Evolutionary conservation across 2,113 vertebrate species (phyloP).

Genomic region (Eulemur macaco): DNA sequence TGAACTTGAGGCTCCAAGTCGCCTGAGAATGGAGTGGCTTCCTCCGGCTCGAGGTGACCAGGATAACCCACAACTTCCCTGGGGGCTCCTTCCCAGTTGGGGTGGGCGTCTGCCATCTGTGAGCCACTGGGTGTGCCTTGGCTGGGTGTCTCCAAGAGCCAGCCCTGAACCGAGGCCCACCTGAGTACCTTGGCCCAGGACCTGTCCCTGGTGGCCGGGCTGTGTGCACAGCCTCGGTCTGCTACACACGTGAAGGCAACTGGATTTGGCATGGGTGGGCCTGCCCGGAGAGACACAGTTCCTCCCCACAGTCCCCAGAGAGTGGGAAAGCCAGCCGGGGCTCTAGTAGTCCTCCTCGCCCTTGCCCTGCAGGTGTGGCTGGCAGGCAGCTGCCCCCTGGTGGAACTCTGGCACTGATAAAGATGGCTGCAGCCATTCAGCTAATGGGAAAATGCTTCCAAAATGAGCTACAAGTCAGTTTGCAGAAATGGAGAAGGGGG

Average conservation of each 20-base stretch:
- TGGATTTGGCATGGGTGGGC: background rate
- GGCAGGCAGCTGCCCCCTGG: background rate
- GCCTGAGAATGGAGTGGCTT: background rate
- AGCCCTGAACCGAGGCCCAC: background rate
- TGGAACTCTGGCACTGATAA: background rate
- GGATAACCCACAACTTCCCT: background rate
- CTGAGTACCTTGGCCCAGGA: background rate
- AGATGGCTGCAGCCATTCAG: background rate
- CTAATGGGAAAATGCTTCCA: constrained; percentile 59
- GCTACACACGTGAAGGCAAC: background rate
- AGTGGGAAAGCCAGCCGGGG: accelerated
- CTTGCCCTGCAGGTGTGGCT: background rate
- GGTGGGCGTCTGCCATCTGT: background rate
- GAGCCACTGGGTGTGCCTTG: background rate
- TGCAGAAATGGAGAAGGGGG: constrained; percentile 72
- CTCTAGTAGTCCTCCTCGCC: background rate
- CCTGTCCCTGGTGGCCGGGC: background rate
- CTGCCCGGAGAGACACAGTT: background rate
- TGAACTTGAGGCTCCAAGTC: background rate
- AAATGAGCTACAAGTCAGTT: constrained; percentile 65
- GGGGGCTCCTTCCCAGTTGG: background rate
- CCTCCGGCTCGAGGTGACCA: background rate
- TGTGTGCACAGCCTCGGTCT: background rate
- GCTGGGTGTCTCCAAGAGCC: background rate
- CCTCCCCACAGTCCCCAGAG: background rate